Percentiles rank a stretch among this genome's conserved stretches.
phyloP scores from a whole-genome alignment of 2,113 vertebrate species.

The Daboia siamensis region DNA sequence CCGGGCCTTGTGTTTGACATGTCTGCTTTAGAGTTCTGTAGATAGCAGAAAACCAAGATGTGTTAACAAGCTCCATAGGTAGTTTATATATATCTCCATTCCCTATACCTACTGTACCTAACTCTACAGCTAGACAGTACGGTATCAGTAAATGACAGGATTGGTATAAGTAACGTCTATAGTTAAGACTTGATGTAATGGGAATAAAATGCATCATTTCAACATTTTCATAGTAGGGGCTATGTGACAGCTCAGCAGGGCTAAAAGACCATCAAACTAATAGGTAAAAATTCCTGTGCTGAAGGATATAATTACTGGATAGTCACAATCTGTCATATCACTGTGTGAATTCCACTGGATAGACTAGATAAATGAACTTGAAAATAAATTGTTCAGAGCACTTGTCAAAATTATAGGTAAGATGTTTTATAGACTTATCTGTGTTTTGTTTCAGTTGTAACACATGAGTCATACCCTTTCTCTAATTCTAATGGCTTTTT shows the following conservation, averaged over 20 bases:
- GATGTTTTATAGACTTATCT: not conserved
- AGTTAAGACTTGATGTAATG: conserved; percentile 52
- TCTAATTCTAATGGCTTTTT: not conserved
- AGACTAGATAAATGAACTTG: conserved; percentile 4
- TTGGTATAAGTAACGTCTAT: conserved; percentile 58
- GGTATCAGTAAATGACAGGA: conserved; percentile 59
- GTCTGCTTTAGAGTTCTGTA: conserved; percentile 44
- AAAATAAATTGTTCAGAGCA: conserved; percentile 16
- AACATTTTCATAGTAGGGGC: conserved; percentile 41
- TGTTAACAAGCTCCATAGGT: conserved; percentile 49
- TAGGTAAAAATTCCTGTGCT: conserved; percentile 31
- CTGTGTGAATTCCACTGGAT: conserved; percentile 23
- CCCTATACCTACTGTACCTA: conserved; percentile 45
- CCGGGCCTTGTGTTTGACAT: no score
- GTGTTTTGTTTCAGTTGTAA: not conserved
- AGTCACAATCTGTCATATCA: conserved; percentile 35
- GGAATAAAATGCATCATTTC: conserved; percentile 59
- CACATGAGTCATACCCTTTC: not conserved
- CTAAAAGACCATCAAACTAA: conserved; percentile 35
- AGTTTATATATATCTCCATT: conserved; percentile 53
- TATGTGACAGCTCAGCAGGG: conserved; percentile 47
- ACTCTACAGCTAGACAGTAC: conserved; percentile 45
- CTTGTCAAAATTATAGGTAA: not conserved
- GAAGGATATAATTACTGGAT: conserved; percentile 36
- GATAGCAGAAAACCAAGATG: conserved; percentile 36